These are phyloP conservation scores for Drosophila setosimentum DNA, from an alignment of 2,888 invertebrate species.

Conservation along the genomic window DNA sequence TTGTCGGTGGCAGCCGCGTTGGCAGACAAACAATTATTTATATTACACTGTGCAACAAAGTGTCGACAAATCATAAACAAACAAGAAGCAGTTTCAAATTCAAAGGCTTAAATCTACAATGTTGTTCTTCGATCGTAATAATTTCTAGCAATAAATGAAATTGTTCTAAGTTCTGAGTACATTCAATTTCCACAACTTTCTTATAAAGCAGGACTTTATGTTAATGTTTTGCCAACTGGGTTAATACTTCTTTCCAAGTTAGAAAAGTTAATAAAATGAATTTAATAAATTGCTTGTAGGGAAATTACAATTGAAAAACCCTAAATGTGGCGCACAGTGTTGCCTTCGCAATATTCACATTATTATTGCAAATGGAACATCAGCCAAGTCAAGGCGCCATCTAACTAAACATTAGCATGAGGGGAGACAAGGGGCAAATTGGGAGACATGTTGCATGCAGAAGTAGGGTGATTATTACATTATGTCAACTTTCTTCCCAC, in stretches of 20 bases:
- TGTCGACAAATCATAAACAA: not conserved
- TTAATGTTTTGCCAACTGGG: not conserved
- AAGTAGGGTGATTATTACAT: slow-evolving; percentile 76
- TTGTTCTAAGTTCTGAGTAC: not conserved
- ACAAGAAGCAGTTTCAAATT: not conserved
- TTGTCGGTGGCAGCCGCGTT: slow-evolving; percentile 42
- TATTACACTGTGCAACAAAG: slow-evolving; percentile 54
- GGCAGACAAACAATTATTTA: slow-evolving; percentile 45
- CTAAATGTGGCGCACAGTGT: slow-evolving; percentile 51
- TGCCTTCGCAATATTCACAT: slow-evolving; percentile 63
- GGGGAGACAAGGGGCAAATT: not conserved
- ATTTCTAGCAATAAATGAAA: not conserved
- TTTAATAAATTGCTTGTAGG: not conserved
- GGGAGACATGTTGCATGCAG: slow-evolving; percentile 21
- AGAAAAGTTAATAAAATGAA: too few relatives aligned
- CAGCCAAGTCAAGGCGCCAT: slow-evolving; percentile 69
- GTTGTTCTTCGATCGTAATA: not conserved
- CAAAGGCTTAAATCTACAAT: not conserved
- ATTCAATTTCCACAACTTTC: not conserved
- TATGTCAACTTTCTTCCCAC: slow-evolving; percentile 81
- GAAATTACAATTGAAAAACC: not conserved
- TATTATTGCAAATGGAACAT: slow-evolving; percentile 61
- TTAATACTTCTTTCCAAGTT: not conserved
- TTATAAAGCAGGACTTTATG: not conserved
- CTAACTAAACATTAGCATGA: slow-evolving; percentile 21